phyloP scores from a whole-genome alignment of 2,113 vertebrate genomes.

The Nothocercus nigrocapillus region DNA sequence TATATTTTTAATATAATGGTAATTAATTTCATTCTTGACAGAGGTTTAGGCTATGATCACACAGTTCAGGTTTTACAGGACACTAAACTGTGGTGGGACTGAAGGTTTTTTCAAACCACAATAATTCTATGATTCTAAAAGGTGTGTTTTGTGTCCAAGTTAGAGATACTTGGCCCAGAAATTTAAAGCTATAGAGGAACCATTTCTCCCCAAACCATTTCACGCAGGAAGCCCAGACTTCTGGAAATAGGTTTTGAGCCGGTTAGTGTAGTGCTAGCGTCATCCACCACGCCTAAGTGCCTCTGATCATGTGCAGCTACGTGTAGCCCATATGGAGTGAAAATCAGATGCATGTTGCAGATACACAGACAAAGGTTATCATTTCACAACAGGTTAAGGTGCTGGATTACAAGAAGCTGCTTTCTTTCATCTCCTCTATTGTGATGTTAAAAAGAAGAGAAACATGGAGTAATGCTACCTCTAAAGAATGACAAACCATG shows the following conservation, averaged over 20 bases:
- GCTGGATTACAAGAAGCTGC: neutral
- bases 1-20: neutral
- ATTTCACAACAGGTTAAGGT: neutral
- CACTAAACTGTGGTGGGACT: neutral
- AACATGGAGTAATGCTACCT: neutral
- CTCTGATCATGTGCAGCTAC: neutral
- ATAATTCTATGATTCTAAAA: neutral
- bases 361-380: neutral
- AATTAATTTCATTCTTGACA: neutral
- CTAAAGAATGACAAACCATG: neutral
- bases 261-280: neutral
- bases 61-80: neutral
- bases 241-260: neutral
- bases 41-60: neutral
- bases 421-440: neutral
- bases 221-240: neutral
- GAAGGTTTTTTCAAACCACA: too few relatives aligned
- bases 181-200: neutral
- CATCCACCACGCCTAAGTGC: neutral
- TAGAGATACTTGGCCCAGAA: neutral
- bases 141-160: accelerated
- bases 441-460: neutral
- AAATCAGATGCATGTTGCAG: neutral
- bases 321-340: neutral
- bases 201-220: neutral